phyloP scores from a whole-genome alignment of 92 coral and sea anemone species.

The Epizoanthus rinbou region DNA sequence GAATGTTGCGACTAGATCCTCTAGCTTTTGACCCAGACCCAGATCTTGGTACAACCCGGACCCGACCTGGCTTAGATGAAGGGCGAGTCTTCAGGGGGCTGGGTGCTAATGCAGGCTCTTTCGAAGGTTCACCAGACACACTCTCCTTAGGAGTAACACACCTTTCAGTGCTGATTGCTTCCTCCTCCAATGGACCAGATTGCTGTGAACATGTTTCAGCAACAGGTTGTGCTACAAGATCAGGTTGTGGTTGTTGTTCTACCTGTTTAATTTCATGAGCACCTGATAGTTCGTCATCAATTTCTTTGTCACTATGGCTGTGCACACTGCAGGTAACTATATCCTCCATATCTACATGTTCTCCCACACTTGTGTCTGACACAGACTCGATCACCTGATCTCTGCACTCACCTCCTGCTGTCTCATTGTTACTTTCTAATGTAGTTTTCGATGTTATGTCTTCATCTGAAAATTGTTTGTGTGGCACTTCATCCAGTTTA shows the following conservation, averaged over 20 bases:
- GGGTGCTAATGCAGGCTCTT: not conserved
- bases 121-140: not conserved
- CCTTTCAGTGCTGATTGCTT: not conserved
- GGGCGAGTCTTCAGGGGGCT: not conserved
- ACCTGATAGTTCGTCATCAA: not conserved
- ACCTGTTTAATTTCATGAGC: not conserved
- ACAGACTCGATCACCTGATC: too few relatives aligned
- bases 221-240: not conserved
- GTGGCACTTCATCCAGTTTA: not conserved
- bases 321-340: not conserved
- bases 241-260: not conserved
- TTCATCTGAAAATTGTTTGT: not conserved
- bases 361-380: not conserved
- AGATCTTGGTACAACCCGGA: constrained; percentile 31
- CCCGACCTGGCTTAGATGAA: not conserved
- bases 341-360: not conserved
- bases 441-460: not conserved
- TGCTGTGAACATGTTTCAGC: not conserved
- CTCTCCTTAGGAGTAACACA: too few relatives aligned
- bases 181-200: not conserved
- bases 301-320: not conserved
- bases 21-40: not conserved
- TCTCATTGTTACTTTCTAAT: too few relatives aligned
- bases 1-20: constrained; percentile 1
- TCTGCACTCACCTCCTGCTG: too few relatives aligned